Base-by-base conservation (phyloP, 2,888 invertebrate genomes). In the Brachynemurus nebulosus region DNA sequence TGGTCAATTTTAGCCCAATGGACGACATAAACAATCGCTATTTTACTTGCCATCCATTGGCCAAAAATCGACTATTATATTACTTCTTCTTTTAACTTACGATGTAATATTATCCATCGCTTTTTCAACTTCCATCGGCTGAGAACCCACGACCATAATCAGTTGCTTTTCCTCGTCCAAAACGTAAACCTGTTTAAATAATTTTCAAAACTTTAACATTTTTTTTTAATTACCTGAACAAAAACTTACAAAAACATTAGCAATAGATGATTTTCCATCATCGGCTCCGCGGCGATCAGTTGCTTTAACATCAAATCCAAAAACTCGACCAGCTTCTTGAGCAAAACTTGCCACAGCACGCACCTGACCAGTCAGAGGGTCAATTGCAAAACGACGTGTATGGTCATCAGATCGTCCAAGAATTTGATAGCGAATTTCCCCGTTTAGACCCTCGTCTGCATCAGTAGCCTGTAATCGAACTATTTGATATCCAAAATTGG, bases 231-330 rank as follows among this genome's bases (percentile, higher is more conserved):
- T 12, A 3, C 12, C 5, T n/a, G 12, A n/a, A 27, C 11, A 19
- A 25, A 46, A 44, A 75, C 80, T 77, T 61, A 85, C 88, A 61
- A 88, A 85, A 46, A 89, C 85, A 60, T 86, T 88, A 41, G 83
- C 82, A 50, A 88, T 86, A 39, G 85, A 79, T 7, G 86, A 86
- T 47, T 76, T 77, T 2, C 89, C 89, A 56, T 84, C 82, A 55
- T 86, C 83, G 35, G 81, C 81, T 1, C 89, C 89, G 18, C 72
- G 68, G 45, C 79, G 74, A 59, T 90, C 89, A 0, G 86, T 86
- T 8, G 88, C 90, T 63, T 86, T 86, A 8, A 89, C 86, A 63
- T 89, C 88, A 56, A 89, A 88, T 0, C 86, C 86, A 56, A 80
- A 86, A 34, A 89, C 81, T 50, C 77, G 71, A 1, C 86, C 86